Evolutionary conservation across 2,797 vertebrate genomes (phyloP), one percentile per base, ranked within the genome.

Genomic region (Sebastes matsubarae): DNA sequence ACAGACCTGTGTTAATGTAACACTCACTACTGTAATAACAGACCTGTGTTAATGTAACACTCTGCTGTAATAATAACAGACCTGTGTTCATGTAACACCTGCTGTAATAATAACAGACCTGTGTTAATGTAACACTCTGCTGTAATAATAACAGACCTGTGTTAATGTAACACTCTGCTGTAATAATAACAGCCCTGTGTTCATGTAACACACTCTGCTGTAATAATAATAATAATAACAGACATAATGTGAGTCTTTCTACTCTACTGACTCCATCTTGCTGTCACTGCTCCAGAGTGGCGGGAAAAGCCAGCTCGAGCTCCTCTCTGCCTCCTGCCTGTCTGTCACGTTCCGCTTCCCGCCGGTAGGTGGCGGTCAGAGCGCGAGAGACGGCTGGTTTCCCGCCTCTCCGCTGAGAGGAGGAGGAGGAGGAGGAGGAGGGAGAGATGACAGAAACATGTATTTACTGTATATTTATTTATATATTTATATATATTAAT

Each of bases 301-400:
- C 24, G 46, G 46, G 27, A 30, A 27, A 6, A 30, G 8, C 14
- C 52, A 12, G 29, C 63, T 58, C 74, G 50, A 60, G 66, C 79
- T 29, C 27, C 63, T 38, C 30, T 8, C 63, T 34, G n/a, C 0
- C 11, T 36, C 24, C 13, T 16, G 22, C 6, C 60, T 13, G 13
- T 9, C 3, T 11, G 20, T 66, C 58, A 66, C 61, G 66, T 86
- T 72, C 91, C 70, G 8, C 29, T 57, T 34, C 29, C 1, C 60
- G 86, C 92, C 94, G 94, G 93, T 90, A 94, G 94, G 93, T 93
- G 95, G 94, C 93, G 93, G 92, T 96, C 92, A 88, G 85, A 94
- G 94, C 92, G 92, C 91, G 94, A 89, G 88, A 85, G 92, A 94
- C 63, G 29, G 70, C 30, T 2, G 58, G 64, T 88, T 11, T 42